Base-by-base conservation (phyloP, 1,140 invertebrate genomes). In the Listronotus oregonensis region DNA sequence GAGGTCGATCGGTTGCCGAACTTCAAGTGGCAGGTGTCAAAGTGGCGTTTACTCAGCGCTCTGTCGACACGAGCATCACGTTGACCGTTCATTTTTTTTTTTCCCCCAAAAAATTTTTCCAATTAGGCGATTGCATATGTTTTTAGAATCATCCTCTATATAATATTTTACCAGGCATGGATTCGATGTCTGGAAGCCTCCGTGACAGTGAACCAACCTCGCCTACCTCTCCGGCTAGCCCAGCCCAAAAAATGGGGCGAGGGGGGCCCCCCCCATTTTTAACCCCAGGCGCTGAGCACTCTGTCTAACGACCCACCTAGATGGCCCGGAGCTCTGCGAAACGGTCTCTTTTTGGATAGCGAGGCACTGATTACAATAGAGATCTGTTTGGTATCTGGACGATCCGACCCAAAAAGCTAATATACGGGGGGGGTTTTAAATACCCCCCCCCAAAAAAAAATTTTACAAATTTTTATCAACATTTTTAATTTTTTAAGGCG, bases 61-160 rank as follows among this genome's bases (percentile, higher is more conserved):
- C 87, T 0, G 82, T 84, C 32, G 90, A 95, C 77, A 85, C 88
- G 0, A 88, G 86, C 62, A 80, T 95, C 9, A 88, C 88, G 0
- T 84, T 98, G 40, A 93, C 92, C 34, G 94, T 98, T 10, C 94
- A 97, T 79, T n/a, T n/a, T n/a, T n/a, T n/a, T n/a, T n/a, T n/a
- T n/a, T n/a, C n/a, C n/a, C n/a, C n/a, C n/a, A n/a, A n/a, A n/a
- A n/a, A n/a, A n/a, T n/a, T n/a, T n/a, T n/a, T n/a, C n/a, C 9
- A 6, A 34, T 34, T 34, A 34, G 32, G 5, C 32, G 32, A 34
- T 6, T 34, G 32, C 9, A 34, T n/a, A n/a, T n/a, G n/a, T n/a
- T n/a, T n/a, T n/a, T n/a, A n/a, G n/a, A n/a, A n/a, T n/a, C n/a
- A n/a, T n/a, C n/a, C n/a, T n/a, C n/a, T n/a, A 10, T 47, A 10